These are phyloP conservation scores for Drosophila mulleri DNA, from an alignment of 2,888 invertebrate genomes.

Conservation along the genomic window DNA sequence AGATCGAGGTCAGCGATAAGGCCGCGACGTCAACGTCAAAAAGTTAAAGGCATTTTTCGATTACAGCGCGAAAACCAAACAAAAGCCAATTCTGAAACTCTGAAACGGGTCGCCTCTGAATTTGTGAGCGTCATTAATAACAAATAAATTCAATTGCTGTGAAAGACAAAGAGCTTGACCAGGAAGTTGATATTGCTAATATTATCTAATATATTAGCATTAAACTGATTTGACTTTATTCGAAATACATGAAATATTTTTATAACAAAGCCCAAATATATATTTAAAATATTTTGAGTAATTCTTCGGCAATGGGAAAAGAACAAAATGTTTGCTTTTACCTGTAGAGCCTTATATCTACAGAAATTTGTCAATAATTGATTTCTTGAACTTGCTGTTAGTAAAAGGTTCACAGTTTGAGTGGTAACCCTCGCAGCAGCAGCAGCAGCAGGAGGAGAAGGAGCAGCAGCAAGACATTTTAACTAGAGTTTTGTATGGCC, in stretches of 20 bases:
- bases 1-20: constrained; percentile 80
- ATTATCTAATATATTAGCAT: not conserved
- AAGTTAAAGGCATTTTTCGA: constrained; percentile 63
- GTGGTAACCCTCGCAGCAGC: constrained; percentile 9
- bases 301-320: too few species aligned
- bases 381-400: not conserved
- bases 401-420: not conserved
- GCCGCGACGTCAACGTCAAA: constrained; percentile 66
- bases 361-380: not conserved
- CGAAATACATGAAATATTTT: too few species aligned
- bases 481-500: constrained; percentile 20
- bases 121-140: not conserved
- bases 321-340: too few species aligned
- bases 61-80: constrained; percentile 53
- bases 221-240: not conserved
- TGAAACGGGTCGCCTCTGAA: constrained; percentile 6
- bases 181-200: not conserved
- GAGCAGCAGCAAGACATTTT: not conserved
- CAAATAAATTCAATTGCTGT: constrained; percentile 2
- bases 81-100: constrained; percentile 29
- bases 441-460: not conserved
- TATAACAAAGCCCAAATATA: not conserved
- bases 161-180: not conserved
- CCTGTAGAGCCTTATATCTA: too few species aligned
- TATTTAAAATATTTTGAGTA: not conserved